Base-by-base conservation (phyloP, 2,113 vertebrate genomes). In the Parus major region DNA sequence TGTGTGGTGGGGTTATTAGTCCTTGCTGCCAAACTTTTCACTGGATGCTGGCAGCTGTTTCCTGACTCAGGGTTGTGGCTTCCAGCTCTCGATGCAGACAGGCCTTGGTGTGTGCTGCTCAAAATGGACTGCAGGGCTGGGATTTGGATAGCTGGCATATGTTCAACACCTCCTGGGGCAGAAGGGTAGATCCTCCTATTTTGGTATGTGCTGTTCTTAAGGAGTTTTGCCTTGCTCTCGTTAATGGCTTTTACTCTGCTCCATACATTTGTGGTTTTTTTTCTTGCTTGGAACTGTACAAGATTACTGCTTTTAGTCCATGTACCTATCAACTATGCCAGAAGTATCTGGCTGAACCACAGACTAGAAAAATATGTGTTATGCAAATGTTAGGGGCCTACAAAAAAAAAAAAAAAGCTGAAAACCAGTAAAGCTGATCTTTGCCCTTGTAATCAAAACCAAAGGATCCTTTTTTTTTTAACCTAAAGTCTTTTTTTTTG, bases 101-200 rank as follows among this genome's bases (percentile, higher is more conserved):
- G 52, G 13, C n/a, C 14, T 71, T 57, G 47, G 23, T 55, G 57
- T 3, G 3, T 66, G 42, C 61, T 4, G 2, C 41, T 42, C 66
- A 25, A 41, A 70, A 61, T 23, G 21, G 36, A 11, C 42, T 52
- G 42, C 41, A 18, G 15, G 21, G 55, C 60, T 57, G 69, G 36
- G 24, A 4, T 82, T 73, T 69, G 35, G 14, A 4, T 12, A 0
- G 1, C 27, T 15, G 8, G 4, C 14, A 4, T 2, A 18, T 35
- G 35, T 11, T 22, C 31, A 66, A 7, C 1, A 15, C 35, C 25
- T 77, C 36, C 21, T 27, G 15, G 8, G 60, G 11, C 22, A 23
- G 0, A 8, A 49, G 22, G 5, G 5, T 31, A 35, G 29, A 53
- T 7, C 4, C 6, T 63, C 12, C 47, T 53, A 0, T 57, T 92